Conservation (phyloP, 2,797 vertebrate genomes). For the Pangasius macronema region DNA sequence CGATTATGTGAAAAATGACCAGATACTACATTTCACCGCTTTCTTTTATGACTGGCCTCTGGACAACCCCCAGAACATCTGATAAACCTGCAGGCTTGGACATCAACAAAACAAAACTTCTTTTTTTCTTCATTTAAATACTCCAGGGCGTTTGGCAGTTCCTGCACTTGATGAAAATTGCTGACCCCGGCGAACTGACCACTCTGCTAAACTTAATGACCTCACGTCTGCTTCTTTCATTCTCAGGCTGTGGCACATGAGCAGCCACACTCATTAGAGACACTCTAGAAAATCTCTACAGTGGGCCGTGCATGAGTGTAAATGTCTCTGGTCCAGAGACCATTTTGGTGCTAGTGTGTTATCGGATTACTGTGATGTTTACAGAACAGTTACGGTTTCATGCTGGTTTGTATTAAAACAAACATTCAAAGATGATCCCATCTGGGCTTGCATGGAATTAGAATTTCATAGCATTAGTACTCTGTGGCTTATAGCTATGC, state of each 20-base stretch:
- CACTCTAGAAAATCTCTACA: neutral
- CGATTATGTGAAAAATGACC: conserved; percentile 10
- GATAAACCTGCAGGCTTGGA: conserved; percentile 8
- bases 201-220: neutral
- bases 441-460: neutral
- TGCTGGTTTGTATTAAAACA: conserved; percentile 42
- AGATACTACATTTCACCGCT: neutral
- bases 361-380: conserved; percentile 25
- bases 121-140: conserved; percentile 15
- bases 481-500: conserved; percentile 22
- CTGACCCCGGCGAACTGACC: neutral
- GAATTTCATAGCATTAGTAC: neutral
- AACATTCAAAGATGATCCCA: conserved; percentile 38
- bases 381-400: conserved; percentile 7
- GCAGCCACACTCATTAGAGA: conserved; percentile 13
- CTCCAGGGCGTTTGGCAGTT: conserved; percentile 12
- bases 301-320: neutral
- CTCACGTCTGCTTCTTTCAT: neutral
- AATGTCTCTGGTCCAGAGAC: conserved; percentile 22
- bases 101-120: neutral
- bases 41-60: neutral
- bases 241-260: neutral
- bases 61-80: conserved; percentile 4
- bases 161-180: conserved; percentile 25
- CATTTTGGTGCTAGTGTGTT: conserved; percentile 32